Evolutionary conservation across 1,140 invertebrate genomes (phyloP).

Genomic region (Manduca sexta): DNA sequence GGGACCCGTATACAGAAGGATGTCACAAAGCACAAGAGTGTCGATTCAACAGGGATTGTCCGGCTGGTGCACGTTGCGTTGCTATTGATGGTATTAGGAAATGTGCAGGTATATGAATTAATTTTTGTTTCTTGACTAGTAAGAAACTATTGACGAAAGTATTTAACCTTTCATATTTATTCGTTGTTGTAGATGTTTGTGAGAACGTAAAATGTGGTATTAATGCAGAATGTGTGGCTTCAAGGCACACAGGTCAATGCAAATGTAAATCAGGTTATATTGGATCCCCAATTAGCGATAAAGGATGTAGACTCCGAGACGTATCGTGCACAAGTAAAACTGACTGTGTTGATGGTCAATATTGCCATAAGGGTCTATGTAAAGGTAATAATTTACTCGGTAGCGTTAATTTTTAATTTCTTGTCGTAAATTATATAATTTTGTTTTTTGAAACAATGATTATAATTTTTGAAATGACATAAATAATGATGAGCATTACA

Average conservation of each 20-base stretch:
- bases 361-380: conserved; percentile 87
- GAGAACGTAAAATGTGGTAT: conserved; percentile 82
- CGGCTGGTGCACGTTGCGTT: conserved; percentile 82
- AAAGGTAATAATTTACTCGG: conserved; percentile 78
- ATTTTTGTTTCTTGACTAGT: not conserved
- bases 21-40: conserved; percentile 87
- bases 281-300: conserved; percentile 80
- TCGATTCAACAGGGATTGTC: conserved; percentile 83
- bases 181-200: conserved; percentile 82
- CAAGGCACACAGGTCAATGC: conserved; percentile 83
- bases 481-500: too few species aligned
- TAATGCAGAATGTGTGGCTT: conserved; percentile 86
- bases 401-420: not conserved
- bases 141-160: too few species aligned
- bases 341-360: conserved; percentile 85
- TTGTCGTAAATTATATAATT: too few species aligned
- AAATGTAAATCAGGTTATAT: conserved; percentile 84
- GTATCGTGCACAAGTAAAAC: conserved; percentile 79
- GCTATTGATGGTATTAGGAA: conserved; percentile 80
- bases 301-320: conserved; percentile 85
- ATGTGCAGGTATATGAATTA: conserved; percentile 75
- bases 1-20: conserved; percentile 87
- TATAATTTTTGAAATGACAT: too few species aligned
- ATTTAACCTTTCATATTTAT: too few species aligned
- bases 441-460: too few species aligned